Evolutionary conservation across 1,140 invertebrate genomes (phyloP), one percentile per base, ranked within the genome.

Genomic region (Pseudobourletiella spinata): DNA sequence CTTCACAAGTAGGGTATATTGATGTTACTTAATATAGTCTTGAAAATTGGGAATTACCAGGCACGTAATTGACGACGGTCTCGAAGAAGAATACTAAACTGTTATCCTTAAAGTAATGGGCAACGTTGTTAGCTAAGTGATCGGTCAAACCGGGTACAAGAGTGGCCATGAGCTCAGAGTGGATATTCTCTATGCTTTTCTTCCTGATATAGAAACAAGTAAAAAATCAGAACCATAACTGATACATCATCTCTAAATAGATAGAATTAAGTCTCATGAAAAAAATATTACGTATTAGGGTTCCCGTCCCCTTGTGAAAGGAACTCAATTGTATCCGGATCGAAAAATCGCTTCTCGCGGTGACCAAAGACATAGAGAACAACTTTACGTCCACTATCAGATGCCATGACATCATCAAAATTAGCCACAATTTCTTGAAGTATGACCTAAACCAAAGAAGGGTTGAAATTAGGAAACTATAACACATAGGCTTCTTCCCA

Each of bases 291-390:
- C 76, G 76, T 79, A 59, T 72, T 69, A 18, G 70, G 35, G 69
- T 77, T 86, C 4, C 76, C 75, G 65, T 90, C 82, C 0, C 90
- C 91, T 64, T 82, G 74, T 63, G 85, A 80, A 1, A 96, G 77
- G 65, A 83, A 81, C 20, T 83, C 79, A 0, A 88, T 79, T 11
- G 87, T 79, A 24, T 73, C 73, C 0, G 88, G 87, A 76, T 90
- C 86, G 24, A 70, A 91, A 90, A 67, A 84, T 84, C 44, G 77
- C 76, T 0, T 77, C 70, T 93, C 84, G 43, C 86, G 83, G 11
- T 89, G 86, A 44, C 85, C 83, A 4, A 96, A 81, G 15, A 97
- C 75, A 81, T 94, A 95, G 24, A 89, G 78, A 30, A 97, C 64
- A 1, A 85, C 77, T 76, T 79, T 83, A 58, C 81, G 82, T 3